phyloP scores from a whole-genome alignment of 2,888 invertebrate genomes.

The Neocrepidodera transversa region DNA sequence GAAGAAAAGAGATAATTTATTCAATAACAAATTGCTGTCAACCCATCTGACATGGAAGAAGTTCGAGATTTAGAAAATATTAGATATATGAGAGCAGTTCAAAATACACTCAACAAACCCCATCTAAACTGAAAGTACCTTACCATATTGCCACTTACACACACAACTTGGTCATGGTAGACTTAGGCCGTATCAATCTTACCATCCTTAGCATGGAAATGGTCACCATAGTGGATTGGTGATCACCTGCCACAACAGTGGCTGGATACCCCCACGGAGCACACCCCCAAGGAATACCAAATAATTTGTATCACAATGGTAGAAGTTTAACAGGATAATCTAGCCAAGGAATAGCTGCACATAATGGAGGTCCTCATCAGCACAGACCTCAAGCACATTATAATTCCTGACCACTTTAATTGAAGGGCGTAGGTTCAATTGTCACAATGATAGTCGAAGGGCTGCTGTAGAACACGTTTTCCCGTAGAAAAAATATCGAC shows the following conservation, averaged over 20 bases:
- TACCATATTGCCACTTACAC: constrained; percentile 8
- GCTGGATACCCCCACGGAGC: constrained; percentile 55
- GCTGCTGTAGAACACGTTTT: no score
- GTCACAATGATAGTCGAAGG: no score
- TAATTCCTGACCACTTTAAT: constrained; percentile 29
- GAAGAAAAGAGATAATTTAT: no score
- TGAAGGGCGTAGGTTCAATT: no score
- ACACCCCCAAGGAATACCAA: constrained; percentile 28
- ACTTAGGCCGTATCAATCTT: constrained; percentile 14
- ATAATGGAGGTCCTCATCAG: constrained; percentile 32
- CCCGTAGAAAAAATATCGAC: no score
- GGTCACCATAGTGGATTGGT: constrained; percentile 54
- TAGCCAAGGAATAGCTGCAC: constrained; percentile 25
- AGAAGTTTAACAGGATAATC: not conserved
- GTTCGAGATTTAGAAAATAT: no score
- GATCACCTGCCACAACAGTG: constrained; percentile 59
- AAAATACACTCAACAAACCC: no score
- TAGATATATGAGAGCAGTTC: no score
- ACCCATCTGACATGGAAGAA: no score
- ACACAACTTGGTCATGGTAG: constrained; percentile 22
- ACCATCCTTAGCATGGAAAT: constrained; percentile 32
- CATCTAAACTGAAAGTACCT: constrained; percentile 19
- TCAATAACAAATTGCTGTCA: no score
- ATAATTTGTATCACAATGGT: not conserved
- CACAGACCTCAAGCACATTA: constrained; percentile 33